Evolutionary conservation across 2,888 invertebrate genomes (phyloP), one percentile per base, ranked within the genome.

Genomic region (Anagyrus pseudococci): DNA sequence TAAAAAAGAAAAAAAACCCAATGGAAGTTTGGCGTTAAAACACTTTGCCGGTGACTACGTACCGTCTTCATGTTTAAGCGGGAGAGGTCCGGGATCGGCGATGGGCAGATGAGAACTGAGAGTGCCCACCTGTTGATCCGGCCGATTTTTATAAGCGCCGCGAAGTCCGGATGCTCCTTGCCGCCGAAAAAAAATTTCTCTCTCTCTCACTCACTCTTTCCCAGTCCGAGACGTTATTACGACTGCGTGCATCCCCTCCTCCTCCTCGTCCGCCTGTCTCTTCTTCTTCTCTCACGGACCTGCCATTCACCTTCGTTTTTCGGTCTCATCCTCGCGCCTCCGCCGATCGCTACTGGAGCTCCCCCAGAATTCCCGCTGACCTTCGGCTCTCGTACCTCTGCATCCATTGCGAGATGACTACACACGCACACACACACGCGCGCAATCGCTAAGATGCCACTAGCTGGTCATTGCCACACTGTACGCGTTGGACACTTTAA

Each of bases 21-120:
- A n/a, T n/a, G n/a, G n/a, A 48, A 48, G 17, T 48, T 33, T 13
- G 15, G 4, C 41, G n/a, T 6, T 41, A n/a, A n/a, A 41, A 41
- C 41, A 41, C 41, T 41, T 2, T 17, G 2, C 20, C 25, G 25
- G 25, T 22, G 22, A 15, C 15, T 54, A 59, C 61, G 40, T 62
- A 62, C 62, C 52, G 40, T 46, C 40, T 62, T 56, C 62, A 62
- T 62, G 19, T 46, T 56, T 50, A 29, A 20, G 10, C 1, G 29
- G n/a, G 29, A 54, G 8, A 13, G n/a, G 56, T 44, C 37, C 56
- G 25, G 20, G 29, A 52, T 50, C 25, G n/a, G 19, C 17, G n/a
- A 29, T 50, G 41, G 17, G 20, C 13, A 17, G 17, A 7, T 20
- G 40, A 26, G 41, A 47, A 62, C 46, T 55, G 56, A 56, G 37